These are phyloP conservation scores for Bradypus variegatus DNA, from an alignment of 2,797 vertebrate species.

Conservation along the genomic window DNA sequence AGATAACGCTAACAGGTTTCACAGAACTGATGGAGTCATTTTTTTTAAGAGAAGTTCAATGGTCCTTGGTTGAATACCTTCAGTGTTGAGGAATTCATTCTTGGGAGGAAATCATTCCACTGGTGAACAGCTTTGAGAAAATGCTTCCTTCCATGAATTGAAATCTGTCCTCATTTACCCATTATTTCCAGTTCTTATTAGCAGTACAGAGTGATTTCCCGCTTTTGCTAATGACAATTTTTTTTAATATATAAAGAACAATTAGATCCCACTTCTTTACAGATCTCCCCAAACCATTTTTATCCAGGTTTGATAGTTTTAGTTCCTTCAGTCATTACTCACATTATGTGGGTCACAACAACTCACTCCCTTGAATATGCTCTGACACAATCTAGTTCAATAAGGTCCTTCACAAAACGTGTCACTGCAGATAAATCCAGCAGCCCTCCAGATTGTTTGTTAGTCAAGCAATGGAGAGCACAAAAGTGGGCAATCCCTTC, in stretches of 20 bases:
- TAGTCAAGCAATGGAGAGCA: background rate
- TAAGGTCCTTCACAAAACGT: background rate
- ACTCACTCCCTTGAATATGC: background rate
- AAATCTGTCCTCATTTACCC: background rate
- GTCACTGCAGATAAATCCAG: background rate
- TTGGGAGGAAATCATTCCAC: background rate
- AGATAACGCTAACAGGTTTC: background rate
- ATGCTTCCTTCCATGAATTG: background rate
- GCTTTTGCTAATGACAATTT: background rate
- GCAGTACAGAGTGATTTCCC: background rate
- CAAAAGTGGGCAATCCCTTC: background rate
- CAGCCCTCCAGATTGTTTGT: too few species aligned
- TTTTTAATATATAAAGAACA: background rate
- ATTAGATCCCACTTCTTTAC: background rate
- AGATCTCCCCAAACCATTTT: background rate
- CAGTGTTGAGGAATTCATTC: background rate
- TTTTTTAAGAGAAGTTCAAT: background rate
- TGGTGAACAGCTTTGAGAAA: background rate
- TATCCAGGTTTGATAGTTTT: background rate
- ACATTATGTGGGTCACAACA: background rate
- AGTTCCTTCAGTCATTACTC: background rate
- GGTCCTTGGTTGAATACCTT: background rate
- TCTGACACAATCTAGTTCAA: too few species aligned
- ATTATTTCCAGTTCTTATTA: constrained; percentile 3
- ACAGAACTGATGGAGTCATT: background rate